Evolutionary conservation across 2,113 vertebrate genomes (phyloP).

Genomic region (Ondatra zibethicus): DNA sequence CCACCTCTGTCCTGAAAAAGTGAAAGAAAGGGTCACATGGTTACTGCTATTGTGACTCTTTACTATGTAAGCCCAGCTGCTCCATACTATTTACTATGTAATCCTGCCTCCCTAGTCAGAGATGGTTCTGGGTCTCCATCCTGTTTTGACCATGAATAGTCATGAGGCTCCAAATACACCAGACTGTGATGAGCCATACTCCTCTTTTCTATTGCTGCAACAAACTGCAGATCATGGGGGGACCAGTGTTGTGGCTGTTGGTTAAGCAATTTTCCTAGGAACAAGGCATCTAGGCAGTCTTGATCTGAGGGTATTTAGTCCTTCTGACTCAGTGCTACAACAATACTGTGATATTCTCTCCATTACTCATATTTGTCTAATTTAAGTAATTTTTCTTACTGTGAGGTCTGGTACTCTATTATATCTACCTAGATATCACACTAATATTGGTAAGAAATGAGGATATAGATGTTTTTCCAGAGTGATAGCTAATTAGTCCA

Average conservation of each 20-base stretch:
- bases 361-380: not conserved
- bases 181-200: not conserved
- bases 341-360: not conserved
- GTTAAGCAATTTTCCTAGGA: not conserved
- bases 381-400: not conserved
- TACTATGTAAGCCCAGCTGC: not conserved
- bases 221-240: too few relatives aligned
- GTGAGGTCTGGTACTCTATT: not conserved
- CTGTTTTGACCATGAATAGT: not conserved
- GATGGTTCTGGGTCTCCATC: not conserved
- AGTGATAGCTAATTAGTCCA: not conserved
- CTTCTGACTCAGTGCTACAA: not conserved
- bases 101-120: not conserved
- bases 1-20: not conserved
- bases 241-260: not conserved
- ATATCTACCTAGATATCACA: not conserved
- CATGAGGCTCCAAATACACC: not conserved
- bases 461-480: not conserved
- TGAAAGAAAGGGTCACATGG: not conserved
- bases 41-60: not conserved
- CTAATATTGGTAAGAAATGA: not conserved
- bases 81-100: not conserved
- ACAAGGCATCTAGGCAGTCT: not conserved
- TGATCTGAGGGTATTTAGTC: constrained; percentile 21
- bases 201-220: fast-evolving